Evolutionary conservation across 2,888 invertebrate species (phyloP), one percentile per base, ranked within the genome.

Genomic region (Bombylius discolor): DNA sequence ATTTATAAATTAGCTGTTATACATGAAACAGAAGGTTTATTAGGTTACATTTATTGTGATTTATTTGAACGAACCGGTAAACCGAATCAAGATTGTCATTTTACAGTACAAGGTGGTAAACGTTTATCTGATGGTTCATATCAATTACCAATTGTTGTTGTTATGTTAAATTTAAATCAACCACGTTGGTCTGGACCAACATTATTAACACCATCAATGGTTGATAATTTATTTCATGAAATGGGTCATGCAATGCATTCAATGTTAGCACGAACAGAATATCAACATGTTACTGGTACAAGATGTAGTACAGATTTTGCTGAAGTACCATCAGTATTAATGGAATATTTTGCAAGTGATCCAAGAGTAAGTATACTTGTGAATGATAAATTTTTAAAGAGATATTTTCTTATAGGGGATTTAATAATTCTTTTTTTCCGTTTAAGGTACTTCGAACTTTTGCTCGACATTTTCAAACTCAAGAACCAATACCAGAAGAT

Each of bases 171-270:
- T 59, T 78, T 97, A 55, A 83, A 87, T 48, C 78, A 84, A 42
- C 88, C 90, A 0, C 81, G 82, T 61, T 82, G 83, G 80, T 80
- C 80, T 0, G 83, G 81, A 5, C 90, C 90, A 1, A 87, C 90
- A 48, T 76, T 96, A 53, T 77, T 99, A 55, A 81, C 84, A 33
- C 89, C 91, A 1, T 81, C 83, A 23, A 87, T 89, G 67, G 87
- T 97, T 9, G 97, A 98, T 74, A 99, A 97, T 77, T 78, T 99
- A 62, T 98, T 98, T 75, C 99, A 99, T 72, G 98, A 99, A 78
- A 87, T 95, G 86, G 99, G 99, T 0, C 99, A 99, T 77, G 99
- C 98, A 14, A 85, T 98, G 81, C 99, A 99, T 76, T 96, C 97
- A 23, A 97, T 99, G 95, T 76, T 99, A 62, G 99, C 93, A 4